Evolutionary conservation across 2,888 invertebrate species (phyloP).

Genomic region (Aquatica leii): DNA sequence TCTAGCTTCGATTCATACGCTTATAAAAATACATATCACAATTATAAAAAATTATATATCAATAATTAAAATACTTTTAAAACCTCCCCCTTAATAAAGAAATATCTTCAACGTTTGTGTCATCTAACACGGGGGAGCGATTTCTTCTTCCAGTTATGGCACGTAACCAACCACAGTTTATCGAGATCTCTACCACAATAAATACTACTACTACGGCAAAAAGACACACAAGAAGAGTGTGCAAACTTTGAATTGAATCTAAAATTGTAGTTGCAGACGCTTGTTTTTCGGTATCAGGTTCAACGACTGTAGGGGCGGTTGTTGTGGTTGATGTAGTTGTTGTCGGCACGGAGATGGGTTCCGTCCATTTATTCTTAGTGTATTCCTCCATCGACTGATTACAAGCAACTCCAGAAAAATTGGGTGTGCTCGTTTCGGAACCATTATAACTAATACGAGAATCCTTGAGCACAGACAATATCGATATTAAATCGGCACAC

Average conservation of each 20-base stretch:
- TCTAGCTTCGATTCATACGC: no score
- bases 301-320: neutral
- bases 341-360: neutral
- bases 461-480: constrained; percentile 40
- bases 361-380: neutral
- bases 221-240: constrained; percentile 9
- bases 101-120: constrained; percentile 18
- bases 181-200: constrained; percentile 15
- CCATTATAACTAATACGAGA: constrained; percentile 29
- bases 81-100: constrained; percentile 18
- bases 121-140: constrained; percentile 5
- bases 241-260: constrained; percentile 10
- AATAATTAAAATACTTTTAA: constrained; percentile 9
- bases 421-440: constrained; percentile 5
- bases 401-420: constrained; percentile 34
- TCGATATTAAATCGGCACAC: constrained; percentile 43
- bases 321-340: neutral
- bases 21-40: constrained; percentile 8
- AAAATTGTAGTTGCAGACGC: neutral
- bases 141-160: neutral
- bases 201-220: constrained; percentile 20
- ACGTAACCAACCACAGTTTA: constrained; percentile 2
- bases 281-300: neutral
- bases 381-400: constrained; percentile 20
- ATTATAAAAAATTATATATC: constrained; percentile 5